phyloP scores from a whole-genome alignment of 2,113 vertebrate genomes.

The Larimichthys crocea region DNA sequence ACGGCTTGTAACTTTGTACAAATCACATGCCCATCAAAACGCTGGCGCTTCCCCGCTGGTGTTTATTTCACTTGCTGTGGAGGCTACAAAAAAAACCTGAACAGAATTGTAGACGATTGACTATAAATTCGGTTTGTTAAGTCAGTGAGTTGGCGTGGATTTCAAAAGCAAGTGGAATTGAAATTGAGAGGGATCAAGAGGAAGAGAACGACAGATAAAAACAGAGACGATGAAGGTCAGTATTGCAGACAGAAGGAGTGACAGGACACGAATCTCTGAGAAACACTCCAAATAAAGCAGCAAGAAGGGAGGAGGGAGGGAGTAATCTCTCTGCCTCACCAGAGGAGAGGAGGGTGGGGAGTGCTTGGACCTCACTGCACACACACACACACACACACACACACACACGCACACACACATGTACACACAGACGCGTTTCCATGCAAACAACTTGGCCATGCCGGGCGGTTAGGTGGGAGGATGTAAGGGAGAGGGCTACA shows the following conservation, averaged over 20 bases:
- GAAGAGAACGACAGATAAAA: constrained; percentile 29
- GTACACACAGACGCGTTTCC: constrained; percentile 65
- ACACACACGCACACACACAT: constrained; percentile 37
- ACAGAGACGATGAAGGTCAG: constrained; percentile 58
- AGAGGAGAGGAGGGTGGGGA: constrained; percentile 74
- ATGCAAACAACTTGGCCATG: constrained; percentile 78
- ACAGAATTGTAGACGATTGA: constrained; percentile 5
- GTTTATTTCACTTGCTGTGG: constrained; percentile 49
- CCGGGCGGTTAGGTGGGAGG: constrained; percentile 81
- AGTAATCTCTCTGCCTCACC: constrained; percentile 72
- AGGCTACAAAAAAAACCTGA: constrained; percentile 9
- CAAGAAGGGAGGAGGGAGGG: constrained; percentile 59
- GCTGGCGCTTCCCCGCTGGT: constrained; percentile 37
- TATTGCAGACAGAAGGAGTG: constrained; percentile 59
- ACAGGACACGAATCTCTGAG: constrained; percentile 61
- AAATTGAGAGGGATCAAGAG: background rate
- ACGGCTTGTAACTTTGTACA: constrained; percentile 77
- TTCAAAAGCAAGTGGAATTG: background rate
- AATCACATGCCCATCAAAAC: constrained; percentile 71
- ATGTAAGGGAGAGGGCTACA: constrained; percentile 84
- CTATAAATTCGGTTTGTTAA: background rate
- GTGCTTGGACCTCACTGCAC: constrained; percentile 69
- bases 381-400: constrained; percentile 41
- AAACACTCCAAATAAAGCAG: constrained; percentile 69
- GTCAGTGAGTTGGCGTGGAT: background rate